A percentile compares a stretch with the other conserved stretches of the same genome.
Evolutionary conservation across 2,888 invertebrate species (phyloP).

Genomic region (Xanthorhoe designata): DNA sequence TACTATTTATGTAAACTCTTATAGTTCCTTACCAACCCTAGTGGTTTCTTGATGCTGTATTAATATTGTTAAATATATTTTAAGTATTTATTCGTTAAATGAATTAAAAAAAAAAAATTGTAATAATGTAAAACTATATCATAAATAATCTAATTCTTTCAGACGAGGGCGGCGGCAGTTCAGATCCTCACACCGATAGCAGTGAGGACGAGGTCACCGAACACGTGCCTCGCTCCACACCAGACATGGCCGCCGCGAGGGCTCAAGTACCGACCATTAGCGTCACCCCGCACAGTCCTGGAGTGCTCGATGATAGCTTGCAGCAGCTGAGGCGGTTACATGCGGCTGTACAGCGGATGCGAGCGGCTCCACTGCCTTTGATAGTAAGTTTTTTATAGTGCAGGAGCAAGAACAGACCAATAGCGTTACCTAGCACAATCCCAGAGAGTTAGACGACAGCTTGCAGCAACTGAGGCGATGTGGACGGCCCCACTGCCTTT

Average conservation of each 20-base stretch:
- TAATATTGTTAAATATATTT: no score
- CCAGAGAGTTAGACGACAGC: constrained; percentile 91
- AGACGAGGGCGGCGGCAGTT: constrained; percentile 89
- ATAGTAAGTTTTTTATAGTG: constrained; percentile 55
- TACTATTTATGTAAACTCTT: no score
- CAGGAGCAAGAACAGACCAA: constrained; percentile 89
- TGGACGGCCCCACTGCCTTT: constrained; percentile 86
- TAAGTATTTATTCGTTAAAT: no score
- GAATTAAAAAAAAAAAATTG: no score
- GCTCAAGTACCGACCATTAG: constrained; percentile 92
- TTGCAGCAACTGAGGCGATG: constrained; percentile 91
- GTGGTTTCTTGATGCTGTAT: no score
- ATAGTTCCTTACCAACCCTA: no score
- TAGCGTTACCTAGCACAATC: constrained; percentile 95
- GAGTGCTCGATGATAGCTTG: constrained; percentile 90
- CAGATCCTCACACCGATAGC: constrained; percentile 87
- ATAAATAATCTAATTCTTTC: constrained; percentile 34
- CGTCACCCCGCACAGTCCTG: constrained; percentile 95
- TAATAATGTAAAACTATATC: no score
- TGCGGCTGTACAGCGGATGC: constrained; percentile 91
- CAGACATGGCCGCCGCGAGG: constrained; percentile 77
- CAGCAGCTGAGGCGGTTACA: constrained; percentile 91
- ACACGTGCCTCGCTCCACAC: constrained; percentile 82
- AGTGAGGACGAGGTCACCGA: constrained; percentile 93
- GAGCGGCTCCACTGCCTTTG: constrained; percentile 85